Percentiles rank a stretch among this genome's conserved stretches.
These are phyloP conservation scores for Molorchus minor DNA, from an alignment of 2,888 invertebrate genomes.

Conservation along the genomic window DNA sequence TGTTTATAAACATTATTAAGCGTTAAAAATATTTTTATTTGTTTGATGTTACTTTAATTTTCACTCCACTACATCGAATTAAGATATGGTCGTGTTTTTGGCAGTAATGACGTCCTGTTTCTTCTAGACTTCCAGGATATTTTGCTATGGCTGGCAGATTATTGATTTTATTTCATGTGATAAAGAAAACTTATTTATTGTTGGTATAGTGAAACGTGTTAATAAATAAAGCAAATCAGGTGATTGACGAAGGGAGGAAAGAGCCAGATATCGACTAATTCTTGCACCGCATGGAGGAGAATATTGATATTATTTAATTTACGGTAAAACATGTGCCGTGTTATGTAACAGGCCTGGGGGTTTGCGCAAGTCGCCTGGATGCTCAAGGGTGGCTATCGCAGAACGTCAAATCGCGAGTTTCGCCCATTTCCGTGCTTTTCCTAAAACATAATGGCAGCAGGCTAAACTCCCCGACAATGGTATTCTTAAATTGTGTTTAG, in stretches of 20 bases:
- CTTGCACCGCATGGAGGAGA: not conserved
- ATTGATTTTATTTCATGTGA: constrained; percentile 11
- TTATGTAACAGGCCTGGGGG: constrained; percentile 10
- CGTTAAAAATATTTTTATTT: too few species aligned
- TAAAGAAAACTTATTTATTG: not conserved
- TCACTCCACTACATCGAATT: too few species aligned
- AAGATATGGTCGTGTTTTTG: too few species aligned
- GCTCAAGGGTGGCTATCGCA: constrained; percentile 11
- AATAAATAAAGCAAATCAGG: not conserved
- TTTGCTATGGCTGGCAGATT: too few species aligned
- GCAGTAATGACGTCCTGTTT: too few species aligned
- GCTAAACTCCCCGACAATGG: constrained; percentile 10
- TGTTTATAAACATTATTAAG: too few species aligned
- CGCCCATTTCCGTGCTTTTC: constrained; percentile 16
- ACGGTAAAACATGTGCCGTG: not conserved
- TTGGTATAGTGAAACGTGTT: not conserved
- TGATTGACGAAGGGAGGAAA: not conserved
- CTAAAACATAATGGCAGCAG: constrained; percentile 27
- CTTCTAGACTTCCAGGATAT: too few species aligned
- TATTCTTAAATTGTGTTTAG: constrained; percentile 14
- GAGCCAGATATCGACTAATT: not conserved
- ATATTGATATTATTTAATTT: constrained; percentile 9
- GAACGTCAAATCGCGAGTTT: constrained; percentile 1
- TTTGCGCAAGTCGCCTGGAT: constrained; percentile 21
- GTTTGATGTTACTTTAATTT: too few species aligned